Conservation (phyloP, 2,113 vertebrate species). For the Pionites leucogaster region DNA sequence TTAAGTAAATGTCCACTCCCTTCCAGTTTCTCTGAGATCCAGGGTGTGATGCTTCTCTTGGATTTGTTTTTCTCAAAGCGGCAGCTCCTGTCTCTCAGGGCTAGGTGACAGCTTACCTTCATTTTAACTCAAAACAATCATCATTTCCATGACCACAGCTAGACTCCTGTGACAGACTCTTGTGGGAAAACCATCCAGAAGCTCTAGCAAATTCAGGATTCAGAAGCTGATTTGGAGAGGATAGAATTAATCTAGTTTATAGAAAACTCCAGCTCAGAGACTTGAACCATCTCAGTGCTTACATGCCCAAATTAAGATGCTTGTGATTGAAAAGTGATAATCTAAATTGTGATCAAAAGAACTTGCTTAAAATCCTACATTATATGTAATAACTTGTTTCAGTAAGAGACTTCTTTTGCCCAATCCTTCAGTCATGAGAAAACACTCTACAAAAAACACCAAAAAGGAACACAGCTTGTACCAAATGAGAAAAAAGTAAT, state of each 20-base stretch:
- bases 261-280: background rate
- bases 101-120: background rate
- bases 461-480: background rate
- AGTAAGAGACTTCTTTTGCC: background rate
- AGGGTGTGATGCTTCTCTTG: background rate
- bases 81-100: background rate
- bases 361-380: background rate
- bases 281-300: background rate
- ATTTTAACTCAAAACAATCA: background rate
- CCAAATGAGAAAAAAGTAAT: background rate
- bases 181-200: background rate
- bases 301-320: background rate
- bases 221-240: background rate
- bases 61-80: background rate
- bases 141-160: background rate
- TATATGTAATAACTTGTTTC: background rate
- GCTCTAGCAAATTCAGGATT: background rate
- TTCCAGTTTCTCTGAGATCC: background rate
- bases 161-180: background rate
- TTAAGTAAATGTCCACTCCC: background rate
- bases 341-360: background rate
- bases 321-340: background rate
- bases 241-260: background rate
- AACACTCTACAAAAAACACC: background rate
- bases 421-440: background rate